phyloP scores from a whole-genome alignment of 2,113 vertebrate species.

The Gambusia holbrooki region DNA sequence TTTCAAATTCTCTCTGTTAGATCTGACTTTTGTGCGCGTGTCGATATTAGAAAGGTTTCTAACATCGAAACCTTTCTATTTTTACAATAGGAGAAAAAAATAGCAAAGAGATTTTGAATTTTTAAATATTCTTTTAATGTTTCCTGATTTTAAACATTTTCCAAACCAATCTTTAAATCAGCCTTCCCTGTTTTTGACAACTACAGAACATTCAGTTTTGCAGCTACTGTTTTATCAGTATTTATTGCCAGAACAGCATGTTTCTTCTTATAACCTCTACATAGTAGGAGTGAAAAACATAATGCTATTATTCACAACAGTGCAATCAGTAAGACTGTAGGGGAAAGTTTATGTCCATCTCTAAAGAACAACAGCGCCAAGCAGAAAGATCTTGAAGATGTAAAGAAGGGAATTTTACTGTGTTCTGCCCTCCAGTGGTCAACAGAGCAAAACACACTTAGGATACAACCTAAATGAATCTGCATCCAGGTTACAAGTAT shows the following conservation, averaged over 20 bases:
- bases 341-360: background rate
- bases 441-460: background rate
- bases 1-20: background rate
- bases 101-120: background rate
- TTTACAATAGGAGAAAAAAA: background rate
- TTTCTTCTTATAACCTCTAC: background rate
- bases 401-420: background rate
- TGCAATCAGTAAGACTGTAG: fast-evolving
- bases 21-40: background rate
- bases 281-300: background rate
- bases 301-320: fast-evolving
- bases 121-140: background rate
- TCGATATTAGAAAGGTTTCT: too few species aligned
- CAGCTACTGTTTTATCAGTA: background rate
- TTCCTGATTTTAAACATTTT: background rate
- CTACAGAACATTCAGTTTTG: background rate
- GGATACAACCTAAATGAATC: too few species aligned
- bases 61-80: too few species aligned
- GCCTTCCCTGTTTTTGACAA: background rate
- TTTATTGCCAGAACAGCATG: background rate
- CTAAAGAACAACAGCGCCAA: background rate
- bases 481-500: background rate
- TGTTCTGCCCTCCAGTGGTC: conserved; percentile 28
- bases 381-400: background rate
- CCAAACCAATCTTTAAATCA: background rate